Percentiles rank a stretch among this genome's conserved stretches.
phyloP scores from a whole-genome alignment of 2,797 vertebrate genomes.

The Darevskia mixta region DNA sequence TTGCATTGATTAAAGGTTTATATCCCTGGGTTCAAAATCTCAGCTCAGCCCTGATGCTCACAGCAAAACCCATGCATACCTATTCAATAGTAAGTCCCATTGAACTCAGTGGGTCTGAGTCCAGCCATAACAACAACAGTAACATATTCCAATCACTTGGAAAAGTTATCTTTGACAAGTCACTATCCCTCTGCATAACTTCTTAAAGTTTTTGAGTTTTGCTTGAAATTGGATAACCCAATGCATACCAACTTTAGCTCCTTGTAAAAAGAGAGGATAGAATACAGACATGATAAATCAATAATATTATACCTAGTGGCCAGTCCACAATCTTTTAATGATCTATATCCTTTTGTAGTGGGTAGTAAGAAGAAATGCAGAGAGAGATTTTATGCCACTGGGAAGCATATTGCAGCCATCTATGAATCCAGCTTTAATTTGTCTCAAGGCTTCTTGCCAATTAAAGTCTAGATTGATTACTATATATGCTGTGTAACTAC shows the following conservation, averaged over 20 bases:
- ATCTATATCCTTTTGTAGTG: not conserved
- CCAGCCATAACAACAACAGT: too few relatives aligned
- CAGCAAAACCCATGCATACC: too few relatives aligned
- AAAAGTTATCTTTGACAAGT: not conserved
- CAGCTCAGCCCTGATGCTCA: not conserved
- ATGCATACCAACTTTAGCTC: accelerated
- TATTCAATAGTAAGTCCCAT: too few relatives aligned
- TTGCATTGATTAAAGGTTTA: not conserved
- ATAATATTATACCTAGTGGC: not conserved
- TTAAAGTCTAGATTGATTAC: slow-evolving; percentile 20
- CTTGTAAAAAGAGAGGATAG: not conserved
- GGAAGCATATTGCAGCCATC: not conserved
- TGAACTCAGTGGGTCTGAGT: too few relatives aligned
- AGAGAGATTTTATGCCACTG: not conserved
- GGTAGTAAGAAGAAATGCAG: not conserved
- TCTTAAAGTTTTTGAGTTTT: accelerated
- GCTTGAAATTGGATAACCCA: not conserved
- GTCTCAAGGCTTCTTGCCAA: slow-evolving; percentile 6
- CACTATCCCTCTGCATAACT: not conserved
- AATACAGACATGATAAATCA: not conserved
- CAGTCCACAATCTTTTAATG: not conserved
- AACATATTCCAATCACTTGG: too few relatives aligned
- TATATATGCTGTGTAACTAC: not conserved
- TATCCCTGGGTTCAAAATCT: not conserved
- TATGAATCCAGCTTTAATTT: slow-evolving; percentile 3